Evolutionary conservation across 1,140 invertebrate genomes (phyloP), one percentile per base, ranked within the genome.

Genomic region (Cephus cinctus): DNA sequence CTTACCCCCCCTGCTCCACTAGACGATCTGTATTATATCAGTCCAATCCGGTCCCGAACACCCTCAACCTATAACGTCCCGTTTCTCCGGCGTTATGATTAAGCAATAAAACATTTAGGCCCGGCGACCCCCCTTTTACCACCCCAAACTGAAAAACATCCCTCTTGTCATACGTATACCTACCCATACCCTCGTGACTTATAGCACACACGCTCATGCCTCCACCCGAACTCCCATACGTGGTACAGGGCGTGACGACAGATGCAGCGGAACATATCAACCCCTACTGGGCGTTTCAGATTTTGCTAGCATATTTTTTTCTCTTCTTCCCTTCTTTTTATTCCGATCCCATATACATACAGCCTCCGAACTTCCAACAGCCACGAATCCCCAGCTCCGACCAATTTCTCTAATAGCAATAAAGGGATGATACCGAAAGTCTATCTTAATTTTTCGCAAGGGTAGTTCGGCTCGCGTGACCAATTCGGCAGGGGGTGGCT

Each of bases 101-200:
- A 73, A 74, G 69, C 69, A 74, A 74, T 74, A 71, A 74, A 73
- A 73, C 67, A 74, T 73, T 73, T 67, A 73, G 54, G 47, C 58
- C 57, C n/a, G n/a, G n/a, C n/a, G n/a, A n/a, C n/a, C n/a, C n/a
- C n/a, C 59, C 54, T 54, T 53, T 54, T 32, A 48, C 57, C 54
- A 53, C 48, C 55, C 52, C 52, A 52, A 51, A 61, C 52, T 67
- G 56, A 65, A 73, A 66, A 62, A 63, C 59, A 65, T 65, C 66
- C 66, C 66, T 47, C 57, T 20, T 15, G 5, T 15, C 30, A 40
- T 35, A 54, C 56, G 54, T 52, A 32, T 57, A 50, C 43, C 46
- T 57, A 52, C 38, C 54, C 38, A 45, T 43, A 18, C 44, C 30
- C 46, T 45, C 51, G 54, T 59, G 58, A 64, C 59, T 69, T 58